A percentile compares a stretch with the other conserved stretches of the same genome.
Evolutionary conservation across 2,797 vertebrate species (phyloP).

Genomic region (Myripristis murdjan): DNA sequence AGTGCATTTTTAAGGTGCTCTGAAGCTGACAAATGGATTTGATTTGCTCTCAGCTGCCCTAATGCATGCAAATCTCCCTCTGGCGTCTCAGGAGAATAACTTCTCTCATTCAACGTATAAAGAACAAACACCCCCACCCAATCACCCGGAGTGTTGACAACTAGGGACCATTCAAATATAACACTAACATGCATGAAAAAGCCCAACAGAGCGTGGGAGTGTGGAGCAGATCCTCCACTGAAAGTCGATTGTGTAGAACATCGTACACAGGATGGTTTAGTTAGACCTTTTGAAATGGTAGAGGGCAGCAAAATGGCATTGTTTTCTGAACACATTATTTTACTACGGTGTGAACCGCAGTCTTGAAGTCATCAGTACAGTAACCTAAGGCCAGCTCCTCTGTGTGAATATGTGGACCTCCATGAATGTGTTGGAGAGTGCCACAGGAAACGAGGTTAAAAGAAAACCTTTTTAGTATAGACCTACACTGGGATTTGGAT

Average conservation of each 20-base stretch:
- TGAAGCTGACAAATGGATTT: constrained; percentile 75
- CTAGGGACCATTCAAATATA: constrained; percentile 68
- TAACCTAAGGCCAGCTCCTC: constrained; percentile 24
- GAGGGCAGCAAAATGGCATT: constrained; percentile 4
- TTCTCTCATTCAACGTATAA: constrained; percentile 70
- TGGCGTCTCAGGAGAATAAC: constrained; percentile 76
- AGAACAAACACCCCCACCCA: constrained; percentile 64
- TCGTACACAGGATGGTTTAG: constrained; percentile 32
- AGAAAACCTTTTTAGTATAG: too few species aligned
- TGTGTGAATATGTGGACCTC: constrained; percentile 16
- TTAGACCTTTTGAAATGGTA: constrained; percentile 34
- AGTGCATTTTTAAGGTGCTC: constrained; percentile 31
- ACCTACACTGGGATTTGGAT: too few species aligned
- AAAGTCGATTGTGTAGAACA: constrained; percentile 58
- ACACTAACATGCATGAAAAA: constrained; percentile 57
- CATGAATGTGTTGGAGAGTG: constrained; percentile 31
- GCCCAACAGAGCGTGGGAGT: constrained; percentile 52
- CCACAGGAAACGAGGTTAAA: constrained; percentile 6
- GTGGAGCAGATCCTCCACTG: constrained; percentile 50
- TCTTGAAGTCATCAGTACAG: background rate
- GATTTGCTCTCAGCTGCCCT: constrained; percentile 71
- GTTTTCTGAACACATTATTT: constrained; percentile 33
- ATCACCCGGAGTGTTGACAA: constrained; percentile 67
- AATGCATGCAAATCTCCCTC: constrained; percentile 81
- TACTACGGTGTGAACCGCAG: constrained; percentile 25